Conservation (phyloP, 2,797 vertebrate genomes). For the Coranthus polyacanthus region DNA sequence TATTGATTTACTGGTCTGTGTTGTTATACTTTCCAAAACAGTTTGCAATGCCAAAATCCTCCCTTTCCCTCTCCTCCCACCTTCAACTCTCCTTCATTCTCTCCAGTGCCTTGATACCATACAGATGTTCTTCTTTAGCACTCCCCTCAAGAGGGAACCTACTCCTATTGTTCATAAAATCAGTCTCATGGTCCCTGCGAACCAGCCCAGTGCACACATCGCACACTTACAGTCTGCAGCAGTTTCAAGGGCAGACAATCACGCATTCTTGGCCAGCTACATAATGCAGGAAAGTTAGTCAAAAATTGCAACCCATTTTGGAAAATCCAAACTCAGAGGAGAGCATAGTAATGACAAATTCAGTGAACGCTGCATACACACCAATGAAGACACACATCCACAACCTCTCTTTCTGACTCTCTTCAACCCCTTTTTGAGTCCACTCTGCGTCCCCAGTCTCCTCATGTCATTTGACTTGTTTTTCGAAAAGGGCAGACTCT, state of each 20-base stretch:
- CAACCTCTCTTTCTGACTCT: neutral
- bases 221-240: constrained; percentile 5
- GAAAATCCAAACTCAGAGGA: constrained; percentile 19
- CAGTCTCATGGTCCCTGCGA: constrained; percentile 58
- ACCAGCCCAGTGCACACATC: constrained; percentile 41
- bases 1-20: constrained; percentile 45
- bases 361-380: neutral
- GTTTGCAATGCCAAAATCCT: constrained; percentile 38
- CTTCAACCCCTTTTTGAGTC: constrained; percentile 1
- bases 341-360: constrained; percentile 7
- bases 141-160: constrained; percentile 68
- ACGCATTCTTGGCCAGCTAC: neutral
- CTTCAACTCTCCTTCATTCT: constrained; percentile 60
- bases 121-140: constrained; percentile 81
- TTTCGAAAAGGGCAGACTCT: constrained; percentile 47
- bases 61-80: constrained; percentile 46
- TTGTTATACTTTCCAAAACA: constrained; percentile 51
- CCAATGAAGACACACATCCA: neutral
- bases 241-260: constrained; percentile 9
- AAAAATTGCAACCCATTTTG: constrained; percentile 16
- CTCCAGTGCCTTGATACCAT: constrained; percentile 63
- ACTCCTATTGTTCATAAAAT: constrained; percentile 80
- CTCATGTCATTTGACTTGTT: constrained; percentile 31
- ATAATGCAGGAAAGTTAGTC: constrained; percentile 3
- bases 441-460: constrained; percentile 17